Conservation (phyloP, 2,797 vertebrate species). For the Enteromius fasciolatus region DNA sequence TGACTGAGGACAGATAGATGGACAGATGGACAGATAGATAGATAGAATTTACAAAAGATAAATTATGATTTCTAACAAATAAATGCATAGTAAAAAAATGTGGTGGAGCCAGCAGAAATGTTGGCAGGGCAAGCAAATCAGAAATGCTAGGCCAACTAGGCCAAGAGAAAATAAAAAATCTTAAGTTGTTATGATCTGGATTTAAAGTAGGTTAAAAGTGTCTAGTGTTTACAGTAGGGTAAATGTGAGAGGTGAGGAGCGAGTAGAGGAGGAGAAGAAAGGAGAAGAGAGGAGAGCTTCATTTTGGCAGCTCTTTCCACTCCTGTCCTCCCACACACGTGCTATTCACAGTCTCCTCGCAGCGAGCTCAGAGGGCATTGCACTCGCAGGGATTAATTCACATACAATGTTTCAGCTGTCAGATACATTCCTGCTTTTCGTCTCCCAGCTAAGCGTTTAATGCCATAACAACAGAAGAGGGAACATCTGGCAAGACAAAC, state of each 20-base stretch:
- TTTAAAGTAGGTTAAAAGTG: background rate
- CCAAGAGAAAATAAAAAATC: background rate
- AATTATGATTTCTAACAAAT: background rate
- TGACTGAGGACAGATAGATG: background rate
- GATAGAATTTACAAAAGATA: background rate
- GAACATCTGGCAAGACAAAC: conserved; percentile 56
- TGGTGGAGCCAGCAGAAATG: background rate
- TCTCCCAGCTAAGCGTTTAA: conserved; percentile 36
- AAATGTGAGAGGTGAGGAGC: conserved; percentile 13
- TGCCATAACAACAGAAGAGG: conserved; percentile 53
- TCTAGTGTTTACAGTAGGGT: conserved; percentile 19
- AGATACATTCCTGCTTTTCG: conserved; percentile 46
- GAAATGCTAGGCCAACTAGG: background rate
- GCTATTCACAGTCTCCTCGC: conserved; percentile 53
- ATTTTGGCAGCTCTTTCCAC: conserved; percentile 43
- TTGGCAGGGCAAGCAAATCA: conserved; percentile 2
- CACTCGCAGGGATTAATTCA: conserved; percentile 46
- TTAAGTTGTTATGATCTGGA: background rate
- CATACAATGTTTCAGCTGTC: conserved; percentile 46
- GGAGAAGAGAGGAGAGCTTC: conserved; percentile 5
- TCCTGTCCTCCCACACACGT: conserved; percentile 46
- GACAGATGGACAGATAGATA: background rate
- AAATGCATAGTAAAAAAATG: background rate
- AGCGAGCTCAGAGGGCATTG: conserved; percentile 39
- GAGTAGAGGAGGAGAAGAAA: background rate